Percentiles rank a stretch among this genome's conserved stretches.
phyloP scores from a whole-genome alignment of 1,140 invertebrate genomes.

The Diachasmimorpha longicaudata region DNA sequence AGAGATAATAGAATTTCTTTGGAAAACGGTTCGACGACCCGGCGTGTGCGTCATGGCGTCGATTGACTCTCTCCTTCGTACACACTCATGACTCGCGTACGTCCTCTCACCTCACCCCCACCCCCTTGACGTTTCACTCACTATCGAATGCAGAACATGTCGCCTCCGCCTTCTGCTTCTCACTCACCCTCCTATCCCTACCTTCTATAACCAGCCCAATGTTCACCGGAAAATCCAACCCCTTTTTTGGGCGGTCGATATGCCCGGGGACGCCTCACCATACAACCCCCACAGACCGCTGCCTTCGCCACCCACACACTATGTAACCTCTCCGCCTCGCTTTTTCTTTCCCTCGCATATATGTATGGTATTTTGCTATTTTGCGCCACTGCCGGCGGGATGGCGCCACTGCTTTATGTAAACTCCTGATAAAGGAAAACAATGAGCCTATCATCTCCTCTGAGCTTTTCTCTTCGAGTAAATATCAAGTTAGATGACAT shows the following conservation, averaged over 20 bases:
- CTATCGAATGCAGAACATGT: conserved; percentile 25
- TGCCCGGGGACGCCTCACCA: conserved; percentile 42
- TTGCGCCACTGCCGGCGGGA: conserved; percentile 47
- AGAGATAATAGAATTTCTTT: conserved; percentile 7
- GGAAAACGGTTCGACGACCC: not conserved
- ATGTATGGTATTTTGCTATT: conserved; percentile 27
- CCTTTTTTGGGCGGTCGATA: conserved; percentile 59
- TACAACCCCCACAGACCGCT: conserved; percentile 21
- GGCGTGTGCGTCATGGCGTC: conserved; percentile 13
- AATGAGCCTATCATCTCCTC: not conserved
- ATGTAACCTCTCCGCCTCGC: conserved; percentile 42
- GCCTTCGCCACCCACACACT: conserved; percentile 39
- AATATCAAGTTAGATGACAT: too few relatives aligned
- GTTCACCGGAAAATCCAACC: conserved; percentile 53
- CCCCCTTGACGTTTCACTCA: not conserved
- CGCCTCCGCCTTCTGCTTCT: conserved; percentile 9
- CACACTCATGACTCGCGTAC: conserved; percentile 1
- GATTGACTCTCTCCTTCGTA: conserved; percentile 15
- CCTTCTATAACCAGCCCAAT: conserved; percentile 10
- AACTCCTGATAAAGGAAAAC: not conserved
- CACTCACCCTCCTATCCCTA: conserved; percentile 16
- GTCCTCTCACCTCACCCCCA: not conserved
- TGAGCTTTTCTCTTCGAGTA: too few relatives aligned
- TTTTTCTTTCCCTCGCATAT: conserved; percentile 44
- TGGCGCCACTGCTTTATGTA: conserved; percentile 47